phyloP scores from a whole-genome alignment of 2,888 invertebrate genomes.

The Drosophila subquinaria region DNA sequence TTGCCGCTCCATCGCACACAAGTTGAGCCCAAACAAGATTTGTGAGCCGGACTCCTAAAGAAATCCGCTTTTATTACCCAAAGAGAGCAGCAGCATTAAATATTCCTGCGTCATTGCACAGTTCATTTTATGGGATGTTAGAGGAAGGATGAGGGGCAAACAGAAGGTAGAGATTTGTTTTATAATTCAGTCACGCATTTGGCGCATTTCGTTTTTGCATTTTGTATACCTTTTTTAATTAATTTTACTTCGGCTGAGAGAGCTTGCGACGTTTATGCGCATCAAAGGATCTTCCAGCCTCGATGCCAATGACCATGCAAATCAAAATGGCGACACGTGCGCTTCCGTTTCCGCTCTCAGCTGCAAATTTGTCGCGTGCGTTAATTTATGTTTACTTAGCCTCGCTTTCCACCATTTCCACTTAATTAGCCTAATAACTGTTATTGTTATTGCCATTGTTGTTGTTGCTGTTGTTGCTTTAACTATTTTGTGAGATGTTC shows the following conservation, averaged over 20 bases:
- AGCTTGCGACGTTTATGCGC: conserved; percentile 53
- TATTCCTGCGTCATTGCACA: conserved; percentile 76
- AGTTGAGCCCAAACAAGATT: conserved; percentile 70
- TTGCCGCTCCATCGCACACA: conserved; percentile 4
- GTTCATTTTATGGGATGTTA: conserved; percentile 6
- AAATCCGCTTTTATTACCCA: conserved; percentile 74
- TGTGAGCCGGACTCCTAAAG: conserved; percentile 56
- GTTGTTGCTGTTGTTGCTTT: background rate
- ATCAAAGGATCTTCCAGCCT: conserved; percentile 40
- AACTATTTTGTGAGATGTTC: conserved; percentile 14
- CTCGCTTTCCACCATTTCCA: conserved; percentile 40
- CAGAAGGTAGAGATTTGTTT: conserved; percentile 51
- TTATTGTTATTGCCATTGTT: conserved; percentile 13
- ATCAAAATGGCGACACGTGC: conserved; percentile 76
- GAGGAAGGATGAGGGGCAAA: background rate
- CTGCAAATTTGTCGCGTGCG: conserved; percentile 69
- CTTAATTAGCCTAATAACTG: conserved; percentile 41
- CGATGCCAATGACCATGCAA: conserved; percentile 51
- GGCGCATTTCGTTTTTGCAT: conserved; percentile 47
- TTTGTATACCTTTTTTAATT: conserved; percentile 71
- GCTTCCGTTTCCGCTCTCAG: conserved; percentile 62
- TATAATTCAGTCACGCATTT: conserved; percentile 72
- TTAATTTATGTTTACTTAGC: conserved; percentile 64
- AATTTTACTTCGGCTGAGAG: conserved; percentile 61
- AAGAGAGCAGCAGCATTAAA: conserved; percentile 66